A percentile compares a stretch with the other conserved stretches of the same genome.
Evolutionary conservation across 2,113 vertebrate genomes (phyloP).

Genomic region (Pomatostomus ruficeps): DNA sequence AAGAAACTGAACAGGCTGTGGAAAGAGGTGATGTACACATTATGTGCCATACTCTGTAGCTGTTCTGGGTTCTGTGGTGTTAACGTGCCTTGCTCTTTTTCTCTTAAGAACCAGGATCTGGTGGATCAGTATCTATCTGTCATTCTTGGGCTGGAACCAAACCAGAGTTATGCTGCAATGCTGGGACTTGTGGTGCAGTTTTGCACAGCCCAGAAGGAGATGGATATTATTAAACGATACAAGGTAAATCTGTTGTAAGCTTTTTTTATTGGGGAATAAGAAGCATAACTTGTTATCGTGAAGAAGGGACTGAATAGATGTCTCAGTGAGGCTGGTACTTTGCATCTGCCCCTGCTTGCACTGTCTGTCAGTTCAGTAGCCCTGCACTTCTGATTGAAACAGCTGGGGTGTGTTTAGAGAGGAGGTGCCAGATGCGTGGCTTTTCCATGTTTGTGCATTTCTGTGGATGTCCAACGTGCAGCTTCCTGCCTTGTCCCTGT

Average conservation of each 20-base stretch:
- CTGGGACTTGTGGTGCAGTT: constrained; percentile 86
- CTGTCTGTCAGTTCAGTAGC: background rate
- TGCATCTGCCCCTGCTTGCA: background rate
- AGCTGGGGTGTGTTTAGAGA: background rate
- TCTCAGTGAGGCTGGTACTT: background rate
- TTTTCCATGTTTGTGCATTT: background rate
- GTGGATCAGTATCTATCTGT: constrained; percentile 85
- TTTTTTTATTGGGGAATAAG: background rate
- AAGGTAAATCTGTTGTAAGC: constrained; percentile 70
- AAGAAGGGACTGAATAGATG: background rate
- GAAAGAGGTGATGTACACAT: constrained; percentile 77
- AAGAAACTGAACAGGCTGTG: constrained; percentile 88
- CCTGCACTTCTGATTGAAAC: background rate
- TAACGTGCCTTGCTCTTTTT: background rate
- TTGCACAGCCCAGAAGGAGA: constrained; percentile 84
- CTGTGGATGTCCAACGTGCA: background rate
- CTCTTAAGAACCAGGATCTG: constrained; percentile 80
- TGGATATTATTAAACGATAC: constrained; percentile 77
- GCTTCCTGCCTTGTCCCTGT: background rate
- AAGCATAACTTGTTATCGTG: background rate
- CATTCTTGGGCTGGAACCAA: constrained; percentile 84
- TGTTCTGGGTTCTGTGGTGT: background rate
- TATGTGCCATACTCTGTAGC: background rate
- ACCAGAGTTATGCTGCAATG: constrained; percentile 77
- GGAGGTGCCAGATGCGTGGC: background rate